These are phyloP conservation scores for Anagyrus pseudococci DNA, from an alignment of 2,888 invertebrate genomes.

Conservation along the genomic window DNA sequence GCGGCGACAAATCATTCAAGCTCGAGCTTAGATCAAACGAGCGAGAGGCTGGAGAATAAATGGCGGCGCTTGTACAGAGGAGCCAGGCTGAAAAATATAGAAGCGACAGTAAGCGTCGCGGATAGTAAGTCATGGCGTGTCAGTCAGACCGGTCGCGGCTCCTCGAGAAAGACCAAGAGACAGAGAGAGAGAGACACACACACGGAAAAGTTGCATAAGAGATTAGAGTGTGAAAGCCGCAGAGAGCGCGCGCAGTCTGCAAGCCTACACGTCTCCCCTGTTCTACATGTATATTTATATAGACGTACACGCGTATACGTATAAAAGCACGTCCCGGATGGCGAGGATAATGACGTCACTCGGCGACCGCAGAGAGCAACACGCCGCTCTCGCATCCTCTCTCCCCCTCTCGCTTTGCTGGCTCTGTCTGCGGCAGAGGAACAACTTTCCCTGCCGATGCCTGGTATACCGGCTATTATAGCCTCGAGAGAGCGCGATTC, in stretches of 20 bases:
- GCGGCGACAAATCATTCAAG: too few species aligned
- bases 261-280: too few species aligned
- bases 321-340: slow-evolving; percentile 30
- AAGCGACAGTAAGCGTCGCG: background rate
- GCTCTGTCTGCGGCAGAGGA: slow-evolving; percentile 30
- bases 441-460: slow-evolving; percentile 56
- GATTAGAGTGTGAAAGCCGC: slow-evolving; percentile 61
- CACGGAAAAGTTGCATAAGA: slow-evolving; percentile 61
- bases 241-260: slow-evolving; percentile 30
- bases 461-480: background rate
- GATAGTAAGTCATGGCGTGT: slow-evolving; percentile 3
- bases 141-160: slow-evolving; percentile 27
- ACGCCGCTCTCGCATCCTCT: background rate
- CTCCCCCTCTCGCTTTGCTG: background rate
- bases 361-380: slow-evolving; percentile 33
- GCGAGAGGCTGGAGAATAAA: too few species aligned
- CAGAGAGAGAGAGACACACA: slow-evolving; percentile 40
- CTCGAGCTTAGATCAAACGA: too few species aligned
- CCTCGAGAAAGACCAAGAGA: too few species aligned
- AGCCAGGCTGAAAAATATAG: slow-evolving; percentile 2
- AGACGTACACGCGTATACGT: background rate
- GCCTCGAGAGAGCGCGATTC: slow-evolving; percentile 11
- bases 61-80: too few species aligned
- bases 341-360: slow-evolving; percentile 27
- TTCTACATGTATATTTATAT: background rate